Conservation (phyloP, 2,113 vertebrate species). For the Amphiprion percula region DNA sequence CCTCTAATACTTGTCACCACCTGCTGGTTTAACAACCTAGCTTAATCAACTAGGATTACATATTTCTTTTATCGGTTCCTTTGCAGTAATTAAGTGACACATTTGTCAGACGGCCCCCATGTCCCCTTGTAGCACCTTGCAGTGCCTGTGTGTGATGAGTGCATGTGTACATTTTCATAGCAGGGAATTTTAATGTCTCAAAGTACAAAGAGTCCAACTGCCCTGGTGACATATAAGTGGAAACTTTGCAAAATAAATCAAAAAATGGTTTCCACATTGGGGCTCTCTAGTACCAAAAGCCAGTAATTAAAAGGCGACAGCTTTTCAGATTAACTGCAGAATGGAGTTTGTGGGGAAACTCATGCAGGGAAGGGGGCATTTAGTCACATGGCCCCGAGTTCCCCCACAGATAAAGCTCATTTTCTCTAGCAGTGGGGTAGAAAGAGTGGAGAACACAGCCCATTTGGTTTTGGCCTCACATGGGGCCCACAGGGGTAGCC, state of each 20-base stretch:
- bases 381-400: slow-evolving; percentile 80
- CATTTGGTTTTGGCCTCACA: slow-evolving; percentile 81
- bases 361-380: slow-evolving; percentile 79
- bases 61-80: slow-evolving; percentile 75
- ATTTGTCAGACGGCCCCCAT: slow-evolving; percentile 69
- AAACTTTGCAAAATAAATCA: slow-evolving; percentile 73
- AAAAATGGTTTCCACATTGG: slow-evolving; percentile 59
- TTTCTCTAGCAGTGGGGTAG: slow-evolving; percentile 85
- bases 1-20: slow-evolving; percentile 68
- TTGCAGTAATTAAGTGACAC: slow-evolving; percentile 78
- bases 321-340: slow-evolving; percentile 74
- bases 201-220: slow-evolving; percentile 41
- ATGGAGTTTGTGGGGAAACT: slow-evolving; percentile 78
- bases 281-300: slow-evolving; percentile 68
- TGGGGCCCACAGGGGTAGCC: slow-evolving; percentile 84
- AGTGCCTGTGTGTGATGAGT: slow-evolving; percentile 44
- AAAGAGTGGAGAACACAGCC: slow-evolving; percentile 79
- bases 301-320: slow-evolving; percentile 86
- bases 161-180: slow-evolving; percentile 33
- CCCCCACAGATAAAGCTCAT: slow-evolving; percentile 86
- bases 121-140: slow-evolving; percentile 66
- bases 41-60: slow-evolving; percentile 78
- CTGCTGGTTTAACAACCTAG: slow-evolving; percentile 67
- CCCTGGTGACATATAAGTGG: slow-evolving; percentile 36
- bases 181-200: slow-evolving; percentile 36